Evolutionary conservation across 2,113 vertebrate genomes (phyloP).

Genomic region (Sarotherodon lohbergeri): DNA sequence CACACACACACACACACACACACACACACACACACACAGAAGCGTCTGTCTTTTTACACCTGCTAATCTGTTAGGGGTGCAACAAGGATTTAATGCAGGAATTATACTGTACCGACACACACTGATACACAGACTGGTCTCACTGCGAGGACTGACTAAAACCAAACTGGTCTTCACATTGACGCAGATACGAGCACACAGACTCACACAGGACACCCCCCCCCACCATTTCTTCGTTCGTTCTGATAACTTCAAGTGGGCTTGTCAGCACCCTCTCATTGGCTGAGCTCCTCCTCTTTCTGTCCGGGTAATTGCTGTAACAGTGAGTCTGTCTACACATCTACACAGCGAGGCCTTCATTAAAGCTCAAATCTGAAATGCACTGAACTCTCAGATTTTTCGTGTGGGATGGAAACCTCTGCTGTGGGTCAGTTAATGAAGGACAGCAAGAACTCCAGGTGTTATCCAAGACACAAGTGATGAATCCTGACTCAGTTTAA

Average conservation of each 20-base stretch:
- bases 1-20: neutral
- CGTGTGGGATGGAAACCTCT: neutral
- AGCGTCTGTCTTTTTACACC: conserved; percentile 19
- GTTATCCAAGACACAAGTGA: neutral
- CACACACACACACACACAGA: neutral
- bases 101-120: neutral
- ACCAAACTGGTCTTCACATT: neutral
- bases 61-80: conserved; percentile 19
- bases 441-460: neutral
- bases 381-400: neutral
- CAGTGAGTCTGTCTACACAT: neutral
- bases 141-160: neutral
- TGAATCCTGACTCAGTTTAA: neutral
- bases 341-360: neutral
- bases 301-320: neutral
- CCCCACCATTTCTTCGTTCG: neutral
- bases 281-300: neutral
- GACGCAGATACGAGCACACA: neutral
- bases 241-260: neutral
- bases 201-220: neutral
- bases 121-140: neutral
- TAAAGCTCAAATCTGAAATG: neutral
- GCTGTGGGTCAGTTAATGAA: neutral
- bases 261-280: conserved; percentile 35
- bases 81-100: neutral